phyloP scores from a whole-genome alignment of 2,888 invertebrate genomes.

The Sialis lutaria region DNA sequence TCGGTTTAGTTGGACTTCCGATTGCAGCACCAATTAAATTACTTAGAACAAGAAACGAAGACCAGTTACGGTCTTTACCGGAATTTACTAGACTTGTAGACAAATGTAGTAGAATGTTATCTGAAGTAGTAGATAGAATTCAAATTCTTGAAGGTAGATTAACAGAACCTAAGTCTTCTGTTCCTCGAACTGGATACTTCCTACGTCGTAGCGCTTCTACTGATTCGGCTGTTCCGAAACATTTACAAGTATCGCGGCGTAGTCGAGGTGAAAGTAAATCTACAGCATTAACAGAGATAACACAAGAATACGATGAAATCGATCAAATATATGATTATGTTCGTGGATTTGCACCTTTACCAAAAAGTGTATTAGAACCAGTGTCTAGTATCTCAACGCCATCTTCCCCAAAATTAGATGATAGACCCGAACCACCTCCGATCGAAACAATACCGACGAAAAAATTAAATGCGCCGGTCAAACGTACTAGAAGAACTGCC shows the following conservation, averaged over 20 bases:
- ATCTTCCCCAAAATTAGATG: conserved; percentile 25
- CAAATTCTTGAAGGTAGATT: conserved; percentile 68
- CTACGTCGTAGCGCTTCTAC: conserved; percentile 62
- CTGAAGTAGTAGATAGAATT: conserved; percentile 63
- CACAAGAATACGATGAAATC: conserved; percentile 86
- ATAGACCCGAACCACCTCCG: conserved; percentile 76
- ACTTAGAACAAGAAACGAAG: conserved; percentile 66
- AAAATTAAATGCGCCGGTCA: conserved; percentile 50
- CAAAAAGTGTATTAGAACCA: conserved; percentile 57
- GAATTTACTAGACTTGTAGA: conserved; percentile 65
- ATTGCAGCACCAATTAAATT: conserved; percentile 73
- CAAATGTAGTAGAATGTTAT: conserved; percentile 53
- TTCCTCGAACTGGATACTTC: conserved; percentile 47
- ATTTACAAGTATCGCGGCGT: conserved; percentile 29
- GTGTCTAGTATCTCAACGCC: conserved; percentile 33
- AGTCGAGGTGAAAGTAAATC: conserved; percentile 41
- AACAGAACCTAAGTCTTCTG: conserved; percentile 35
- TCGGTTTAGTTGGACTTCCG: conserved; percentile 65
- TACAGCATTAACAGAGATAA: conserved; percentile 22
- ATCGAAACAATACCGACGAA: conserved; percentile 83
- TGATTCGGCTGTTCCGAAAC: conserved; percentile 36
- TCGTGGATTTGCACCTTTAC: conserved; percentile 77
- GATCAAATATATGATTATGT: conserved; percentile 95
- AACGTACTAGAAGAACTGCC: conserved; percentile 52
- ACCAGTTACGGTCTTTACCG: conserved; percentile 42